Evolutionary conservation across 2,113 vertebrate species (phyloP).

Genomic region (Protobothrops flavoviridis): DNA sequence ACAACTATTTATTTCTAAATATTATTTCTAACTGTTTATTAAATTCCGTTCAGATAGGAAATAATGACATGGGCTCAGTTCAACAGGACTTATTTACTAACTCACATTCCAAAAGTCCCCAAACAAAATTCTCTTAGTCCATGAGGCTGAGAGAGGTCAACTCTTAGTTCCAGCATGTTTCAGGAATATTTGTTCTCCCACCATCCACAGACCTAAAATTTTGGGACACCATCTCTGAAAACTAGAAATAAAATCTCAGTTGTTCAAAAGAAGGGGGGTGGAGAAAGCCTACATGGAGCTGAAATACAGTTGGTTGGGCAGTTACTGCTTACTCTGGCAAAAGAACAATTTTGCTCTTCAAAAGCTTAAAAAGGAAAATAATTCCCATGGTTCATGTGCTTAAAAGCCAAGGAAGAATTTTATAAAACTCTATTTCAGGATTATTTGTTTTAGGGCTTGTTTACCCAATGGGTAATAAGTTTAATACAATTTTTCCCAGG

Average conservation of each 20-base stretch:
- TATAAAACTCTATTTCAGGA: background rate
- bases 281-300: conserved; percentile 25
- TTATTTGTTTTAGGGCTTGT: background rate
- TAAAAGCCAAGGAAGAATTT: background rate
- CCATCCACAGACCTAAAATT: conserved; percentile 47
- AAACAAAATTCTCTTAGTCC: conserved; percentile 51
- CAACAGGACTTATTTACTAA: background rate
- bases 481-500: conserved; percentile 6
- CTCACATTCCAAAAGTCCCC: conserved; percentile 49
- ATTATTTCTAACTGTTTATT: background rate
- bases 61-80: background rate
- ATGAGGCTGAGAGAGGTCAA: conserved; percentile 74
- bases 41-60: background rate
- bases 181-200: conserved; percentile 50
- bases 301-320: conserved; percentile 1
- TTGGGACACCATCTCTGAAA: conserved; percentile 56
- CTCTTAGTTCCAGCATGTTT: conserved; percentile 29
- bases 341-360: background rate
- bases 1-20: background rate
- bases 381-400: background rate
- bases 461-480: background rate
- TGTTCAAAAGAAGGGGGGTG: conserved; percentile 12
- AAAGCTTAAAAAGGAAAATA: conserved; percentile 18
- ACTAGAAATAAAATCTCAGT: conserved; percentile 53
- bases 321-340: background rate